Evolutionary conservation across 1,140 invertebrate genomes (phyloP), one percentile per base, ranked within the genome.

Genomic region (Rhyacophila brunnea): DNA sequence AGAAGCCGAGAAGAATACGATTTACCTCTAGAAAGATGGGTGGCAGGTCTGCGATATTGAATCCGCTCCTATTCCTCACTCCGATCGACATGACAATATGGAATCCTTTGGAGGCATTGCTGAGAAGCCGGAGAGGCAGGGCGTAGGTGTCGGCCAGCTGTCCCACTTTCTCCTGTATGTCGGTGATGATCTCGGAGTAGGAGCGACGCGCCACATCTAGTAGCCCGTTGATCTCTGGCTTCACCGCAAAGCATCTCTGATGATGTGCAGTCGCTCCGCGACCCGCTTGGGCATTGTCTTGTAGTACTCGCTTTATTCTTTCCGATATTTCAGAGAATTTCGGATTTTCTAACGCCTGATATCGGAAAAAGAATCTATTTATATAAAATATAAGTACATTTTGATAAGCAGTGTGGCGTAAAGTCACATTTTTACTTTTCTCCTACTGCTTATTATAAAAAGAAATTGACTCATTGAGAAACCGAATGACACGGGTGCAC

Each of bases 201-300:
- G 85, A 64, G 19, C 85, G 82, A 63, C 91, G 74, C n/a, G 88
- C 83, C 14, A 93, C 74, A 71, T 95, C 92, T 49, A 95, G 72
- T 35, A 91, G 74, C 1, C 85, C 85, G 67, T 87, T 90, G 19
- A 90, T 79, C 15, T 85, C 83, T 15, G 81, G 78, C 75, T 89
- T 92, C 1, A 96, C 86, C 23, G 92, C 91, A 75, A 92, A 93
- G 70, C 89, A 90, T 32, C 92, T 82, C 74, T 95, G 90, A 54
- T 87, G 81, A 48, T 81, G 83, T 1, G 88, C 90, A 71, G 85
- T 84, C n/a, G 86, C 79, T 18, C 83, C 84, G 66, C 81, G 83
- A 18, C 83, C 83, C 40, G 75, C 60, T 50, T 81, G 74, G 2
- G 85, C 84, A 66, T 93, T 88, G 49, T 87, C 83, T 74, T 90